Conservation (phyloP, 1,140 invertebrate genomes). For the Ceratina calcarata region DNA sequence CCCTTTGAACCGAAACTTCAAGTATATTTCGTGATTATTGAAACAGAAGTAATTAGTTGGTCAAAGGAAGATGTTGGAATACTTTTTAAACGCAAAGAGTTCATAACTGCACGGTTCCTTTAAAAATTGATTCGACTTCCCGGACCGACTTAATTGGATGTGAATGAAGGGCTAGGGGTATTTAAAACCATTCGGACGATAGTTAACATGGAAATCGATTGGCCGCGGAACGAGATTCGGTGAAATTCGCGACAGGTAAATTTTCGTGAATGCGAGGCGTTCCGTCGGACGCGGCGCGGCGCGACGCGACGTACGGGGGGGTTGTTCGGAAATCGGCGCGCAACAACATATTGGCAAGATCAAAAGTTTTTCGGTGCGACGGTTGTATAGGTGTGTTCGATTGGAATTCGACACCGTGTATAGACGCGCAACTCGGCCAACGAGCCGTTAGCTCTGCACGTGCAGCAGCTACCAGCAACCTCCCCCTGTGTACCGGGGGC, state of each 20-base stretch:
- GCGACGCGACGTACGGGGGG: no score
- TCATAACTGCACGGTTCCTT: no score
- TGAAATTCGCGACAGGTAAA: background rate
- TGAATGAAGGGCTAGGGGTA: background rate
- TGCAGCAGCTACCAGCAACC: constrained; percentile 35
- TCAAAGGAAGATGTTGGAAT: no score
- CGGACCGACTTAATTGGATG: no score
- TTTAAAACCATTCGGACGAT: background rate
- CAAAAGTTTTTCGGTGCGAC: background rate
- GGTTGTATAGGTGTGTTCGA: constrained; percentile 13
- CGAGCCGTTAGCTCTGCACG: constrained; percentile 55
- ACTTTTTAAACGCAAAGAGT: no score
- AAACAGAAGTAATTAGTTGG: no score
- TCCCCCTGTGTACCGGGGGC: constrained; percentile 27
- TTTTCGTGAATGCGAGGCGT: background rate
- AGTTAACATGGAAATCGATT: background rate
- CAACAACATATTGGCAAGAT: constrained; percentile 14
- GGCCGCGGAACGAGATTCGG: background rate
- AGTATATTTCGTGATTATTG: no score
- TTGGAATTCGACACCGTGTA: constrained; percentile 42
- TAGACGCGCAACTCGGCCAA: constrained; percentile 38
- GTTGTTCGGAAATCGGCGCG: background rate
- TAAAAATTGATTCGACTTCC: no score
- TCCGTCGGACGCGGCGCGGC: background rate
- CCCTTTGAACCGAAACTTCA: no score